phyloP scores from a whole-genome alignment of 2,888 invertebrate species.

The Drosophila gaucha region DNA sequence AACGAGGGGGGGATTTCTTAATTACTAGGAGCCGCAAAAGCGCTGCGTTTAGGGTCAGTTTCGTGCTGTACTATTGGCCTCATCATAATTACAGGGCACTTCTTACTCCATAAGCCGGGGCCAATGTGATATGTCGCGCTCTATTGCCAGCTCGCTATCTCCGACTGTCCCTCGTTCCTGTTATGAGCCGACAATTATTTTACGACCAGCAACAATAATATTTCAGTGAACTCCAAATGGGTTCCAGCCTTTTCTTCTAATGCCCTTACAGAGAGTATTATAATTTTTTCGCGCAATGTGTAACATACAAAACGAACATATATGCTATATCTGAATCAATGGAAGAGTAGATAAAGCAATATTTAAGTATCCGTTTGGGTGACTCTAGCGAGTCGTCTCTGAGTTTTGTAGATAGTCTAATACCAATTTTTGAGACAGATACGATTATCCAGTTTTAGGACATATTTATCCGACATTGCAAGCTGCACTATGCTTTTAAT shows the following conservation, averaged over 20 bases:
- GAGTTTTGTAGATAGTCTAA: too few species aligned
- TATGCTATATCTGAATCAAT: not conserved
- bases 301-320: not conserved
- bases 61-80: constrained; percentile 70
- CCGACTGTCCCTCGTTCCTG: constrained; percentile 30
- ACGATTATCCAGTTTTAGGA: too few species aligned
- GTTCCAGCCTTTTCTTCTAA: constrained; percentile 18
- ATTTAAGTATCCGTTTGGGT: not conserved
- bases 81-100: constrained; percentile 75
- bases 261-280: constrained; percentile 1
- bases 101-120: constrained; percentile 63
- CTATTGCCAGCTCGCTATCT: constrained; percentile 58
- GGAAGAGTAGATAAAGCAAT: not conserved
- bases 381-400: not conserved
- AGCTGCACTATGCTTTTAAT: too few species aligned
- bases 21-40: constrained; percentile 63
- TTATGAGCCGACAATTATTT: constrained; percentile 71
- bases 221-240: constrained; percentile 43
- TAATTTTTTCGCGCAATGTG: constrained; percentile 6
- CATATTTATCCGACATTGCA: too few species aligned
- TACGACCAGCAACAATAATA: constrained; percentile 57
- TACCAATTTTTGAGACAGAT: too few species aligned
- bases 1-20: constrained; percentile 71
- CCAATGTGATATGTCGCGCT: constrained; percentile 74
- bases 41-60: constrained; percentile 67